Base-by-base conservation (phyloP, 2,888 invertebrate genomes). In the Gisinianus flammeolus region DNA sequence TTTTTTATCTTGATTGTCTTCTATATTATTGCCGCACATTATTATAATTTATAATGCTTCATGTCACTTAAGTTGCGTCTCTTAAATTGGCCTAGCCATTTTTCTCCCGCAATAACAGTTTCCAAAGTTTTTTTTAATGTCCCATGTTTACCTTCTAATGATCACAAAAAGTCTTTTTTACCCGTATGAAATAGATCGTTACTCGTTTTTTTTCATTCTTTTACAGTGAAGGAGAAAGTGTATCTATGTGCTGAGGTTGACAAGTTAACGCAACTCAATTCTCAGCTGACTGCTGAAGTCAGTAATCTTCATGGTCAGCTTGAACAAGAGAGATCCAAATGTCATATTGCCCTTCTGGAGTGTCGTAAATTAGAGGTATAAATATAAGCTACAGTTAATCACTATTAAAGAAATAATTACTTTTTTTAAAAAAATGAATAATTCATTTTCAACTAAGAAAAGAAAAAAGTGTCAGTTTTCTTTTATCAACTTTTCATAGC, bases 221-320 rank as follows among this genome's bases (percentile, higher is more conserved):
- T 81, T 35, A 19, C 86, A 93, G 94, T 93, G 92, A 92, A 92
- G 87, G 93, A 93, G 85, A 93, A 93, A 87, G 93, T 93, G 0
- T 91, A 92, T 80, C 91, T 93, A 19, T 86, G 94, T 79, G 88
- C 92, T 69, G 93, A 93, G 86, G 90, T 93, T 71, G 92, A 93
- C 84, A 89, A 91, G 83, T 87, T 94, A 82, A 90, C 91, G 77
- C 89, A 89, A 56, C 91, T 92, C 62, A 91, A 93, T 84, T 90
- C 91, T 78, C 94, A 94, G 86, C 87, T 94, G 64, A 92, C 92
- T 0, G 90, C 91, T 0, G 92, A 94, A 87, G 89, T 94, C 56
- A 88, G 90, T 10, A 87, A 89, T 44, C 87, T 94, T 31, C 91
- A 93, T 85, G 91, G 91, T 6, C 91, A 92, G 79, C 87, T 94